Conservation (phyloP, 2,797 vertebrate species). For the Pangasius mekongensis region DNA sequence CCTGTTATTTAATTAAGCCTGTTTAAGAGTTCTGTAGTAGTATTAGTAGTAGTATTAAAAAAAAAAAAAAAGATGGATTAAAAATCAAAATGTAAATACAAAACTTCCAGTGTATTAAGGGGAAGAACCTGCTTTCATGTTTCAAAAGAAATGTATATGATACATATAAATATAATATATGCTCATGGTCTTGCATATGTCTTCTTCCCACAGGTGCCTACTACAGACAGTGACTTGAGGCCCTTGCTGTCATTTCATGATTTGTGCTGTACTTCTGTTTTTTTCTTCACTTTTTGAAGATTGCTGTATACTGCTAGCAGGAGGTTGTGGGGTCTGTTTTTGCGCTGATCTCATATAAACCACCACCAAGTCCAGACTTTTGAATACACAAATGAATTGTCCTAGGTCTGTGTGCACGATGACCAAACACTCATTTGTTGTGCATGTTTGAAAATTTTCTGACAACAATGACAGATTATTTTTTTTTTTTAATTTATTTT, state of each 20-base stretch:
- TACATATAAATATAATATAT: too few species aligned
- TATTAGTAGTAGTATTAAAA: background rate
- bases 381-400: background rate
- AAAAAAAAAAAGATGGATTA: background rate
- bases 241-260: constrained; percentile 49
- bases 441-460: constrained; percentile 8
- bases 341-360: constrained; percentile 4
- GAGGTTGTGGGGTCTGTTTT: background rate
- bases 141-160: background rate
- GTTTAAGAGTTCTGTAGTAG: background rate
- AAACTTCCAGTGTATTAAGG: background rate
- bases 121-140: background rate
- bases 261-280: constrained; percentile 50
- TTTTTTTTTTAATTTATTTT: constrained; percentile 16
- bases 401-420: background rate
- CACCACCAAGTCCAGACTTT: constrained; percentile 18
- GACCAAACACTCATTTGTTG: background rate
- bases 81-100: background rate
- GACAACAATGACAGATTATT: constrained; percentile 15
- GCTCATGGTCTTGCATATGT: background rate
- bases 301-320: constrained; percentile 22
- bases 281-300: constrained; percentile 44
- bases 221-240: constrained; percentile 86
- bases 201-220: constrained; percentile 80
- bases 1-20: background rate